Base-by-base conservation (phyloP, 2,888 invertebrate species). In the Drosophila limbata region DNA sequence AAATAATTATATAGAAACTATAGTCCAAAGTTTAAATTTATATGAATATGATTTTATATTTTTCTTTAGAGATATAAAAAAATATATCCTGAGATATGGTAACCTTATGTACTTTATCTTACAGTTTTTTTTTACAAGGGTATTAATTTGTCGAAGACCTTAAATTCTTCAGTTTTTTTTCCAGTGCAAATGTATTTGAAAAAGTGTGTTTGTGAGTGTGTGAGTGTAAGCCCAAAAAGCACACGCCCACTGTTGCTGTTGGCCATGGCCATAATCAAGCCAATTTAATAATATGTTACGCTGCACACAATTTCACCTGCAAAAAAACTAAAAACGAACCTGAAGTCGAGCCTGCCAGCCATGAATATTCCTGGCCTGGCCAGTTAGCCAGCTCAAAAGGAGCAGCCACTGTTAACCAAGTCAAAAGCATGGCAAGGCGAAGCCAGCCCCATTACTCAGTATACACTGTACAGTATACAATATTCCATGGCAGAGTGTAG, bases 291-390 rank as follows among this genome's bases (percentile, higher is more conserved):
- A 84, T 78, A 84, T 72, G 84, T 88, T 84, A 80, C 86, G 84
- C 81, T 84, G 88, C 81, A 69, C 86, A 88, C 84, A 86, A 88
- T 83, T 84, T 84, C 84, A 88, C 88, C 84, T 84, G 84, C 84
- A 73, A 81, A 71, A 73, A 81, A 31, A 31, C 6, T 4, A 28
- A 52, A 31, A 17, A 9, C 28, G 28, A 28, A 28, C 28, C 28
- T 8, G 28, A 21, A 59, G 9, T 25, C 17, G 25, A 56, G 57
- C 33, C 48, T 40, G 55, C 35, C 53, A 44, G 44, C 40, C 28
- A 55, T 53, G 71, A 28, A 47, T 40, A 47, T 48, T 59, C 50
- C 61, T 65, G 48, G 47, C 63, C n/a, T n/a, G n/a, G n/a, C n/a
- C n/a, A n/a, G n/a, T n/a, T n/a, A n/a, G n/a, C n/a, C n/a, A n/a